Evolutionary conservation across 2,888 invertebrate genomes (phyloP), one percentile per base, ranked within the genome.

Genomic region (Syritta pipiens): DNA sequence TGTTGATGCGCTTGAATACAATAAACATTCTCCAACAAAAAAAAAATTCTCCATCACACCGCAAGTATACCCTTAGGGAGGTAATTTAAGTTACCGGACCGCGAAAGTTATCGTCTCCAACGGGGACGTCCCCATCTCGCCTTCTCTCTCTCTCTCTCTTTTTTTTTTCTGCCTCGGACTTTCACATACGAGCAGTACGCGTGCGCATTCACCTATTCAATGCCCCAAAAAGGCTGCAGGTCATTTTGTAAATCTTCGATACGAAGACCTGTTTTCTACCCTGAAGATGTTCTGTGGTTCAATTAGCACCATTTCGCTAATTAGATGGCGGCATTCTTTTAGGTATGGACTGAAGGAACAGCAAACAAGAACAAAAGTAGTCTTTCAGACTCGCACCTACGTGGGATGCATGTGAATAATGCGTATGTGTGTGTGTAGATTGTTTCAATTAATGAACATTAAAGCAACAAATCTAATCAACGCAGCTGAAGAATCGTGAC

Each of bases 241-340:
- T 60, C 59, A 32, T 46, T 46, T 30, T 20, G 26, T 46, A 37
- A 59, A 32, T 44, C 26, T 35, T 51, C 49, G 20, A 51, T 9
- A 40, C 46, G 9, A 3, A 30, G 65, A 49, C 59, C 30, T n/a
- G 32, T 68, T 42, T 28, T 22, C 0, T 6, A 4, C 28, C 30
- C 26, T 32, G 32, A 22, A 26, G 49, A 7, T 28, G 42, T 20
- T 60, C 7, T 57, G 49, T 51, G 14, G 51, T 46, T 53, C 68
- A 75, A 75, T 75, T 75, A 75, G 68, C 75, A 75, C 60, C 20
- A 55, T 46, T 48, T 62, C 32, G 68, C 75, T 75, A 75, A 75
- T 75, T 68, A 68, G 60, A 46, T 32, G 48, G 68, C 75, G 75
- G 75, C 30, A 48, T 19, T 37, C 48, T 67, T 68, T 74, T 42